Evolutionary conservation across 2,113 vertebrate genomes (phyloP), one percentile per base, ranked within the genome.

Genomic region (Petromus typicus): DNA sequence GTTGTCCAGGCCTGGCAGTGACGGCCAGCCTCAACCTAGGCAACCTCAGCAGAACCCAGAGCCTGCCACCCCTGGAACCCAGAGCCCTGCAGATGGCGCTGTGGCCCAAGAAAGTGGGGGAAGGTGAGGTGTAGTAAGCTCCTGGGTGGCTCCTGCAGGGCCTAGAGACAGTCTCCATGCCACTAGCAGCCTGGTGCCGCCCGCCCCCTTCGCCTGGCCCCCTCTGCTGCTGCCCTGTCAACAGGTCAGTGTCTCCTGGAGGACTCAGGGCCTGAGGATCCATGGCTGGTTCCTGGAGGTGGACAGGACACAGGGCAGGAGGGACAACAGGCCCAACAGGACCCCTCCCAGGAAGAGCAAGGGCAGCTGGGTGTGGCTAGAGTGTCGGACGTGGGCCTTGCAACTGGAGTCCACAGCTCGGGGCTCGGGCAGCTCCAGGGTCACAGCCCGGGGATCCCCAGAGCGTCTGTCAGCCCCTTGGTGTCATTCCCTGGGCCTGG

Each of bases 401-500:
- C n/a, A 32, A 20, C 43, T n/a, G 43, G 86, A 16, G 34, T 30
- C 10, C 40, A 56, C 57, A 59, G 48, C 48, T 7, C 48, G 10
- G 48, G 48, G 48, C 10, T 10, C 48, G 6, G 10, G 48, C 48
- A n/a, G n/a, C n/a, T n/a, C n/a, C n/a, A n/a, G n/a, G n/a, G n/a
- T n/a, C n/a, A n/a, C n/a, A n/a, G n/a, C 48, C 40, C 7, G n/a
- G 5, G 12, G 12, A 7, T 25, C 23, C 64, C 40, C 25, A 13
- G 0, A 32, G 7, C 1, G 3, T 30, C 18, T 16, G 75, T 51
- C 45, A 10, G 43, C 27, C 48, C 17, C 48, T 54, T 54, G 8
- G 48, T n/a, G 76, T 43, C 1, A 4, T 30, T 1, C 5, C 5
- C 0, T n/a, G 4, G 51, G 22, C 51, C n/a, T 0, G 12, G 37